These are phyloP conservation scores for Hypolimnas misippus DNA, from an alignment of 2,888 invertebrate genomes.

Conservation along the genomic window DNA sequence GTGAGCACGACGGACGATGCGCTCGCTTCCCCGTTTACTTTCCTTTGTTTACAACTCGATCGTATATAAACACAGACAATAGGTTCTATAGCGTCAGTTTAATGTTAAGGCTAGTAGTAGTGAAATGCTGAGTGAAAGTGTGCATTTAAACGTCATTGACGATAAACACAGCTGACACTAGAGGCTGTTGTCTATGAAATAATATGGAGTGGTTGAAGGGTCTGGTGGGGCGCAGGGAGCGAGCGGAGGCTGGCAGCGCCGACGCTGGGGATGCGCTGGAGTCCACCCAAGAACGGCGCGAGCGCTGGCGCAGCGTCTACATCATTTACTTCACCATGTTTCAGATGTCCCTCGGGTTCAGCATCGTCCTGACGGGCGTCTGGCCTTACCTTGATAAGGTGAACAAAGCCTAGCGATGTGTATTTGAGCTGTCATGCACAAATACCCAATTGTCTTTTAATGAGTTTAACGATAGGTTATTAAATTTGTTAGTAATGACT, in stretches of 20 bases:
- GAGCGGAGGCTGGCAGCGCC: conserved; percentile 13
- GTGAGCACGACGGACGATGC: conserved; percentile 32
- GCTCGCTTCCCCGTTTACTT: conserved; percentile 32
- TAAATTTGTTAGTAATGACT: not conserved
- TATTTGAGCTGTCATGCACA: not conserved
- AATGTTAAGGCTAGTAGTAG: conserved; percentile 4
- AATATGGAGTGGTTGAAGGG: conserved; percentile 66
- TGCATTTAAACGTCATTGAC: not conserved
- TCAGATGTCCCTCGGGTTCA: conserved; percentile 94
- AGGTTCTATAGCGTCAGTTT: conserved; percentile 5
- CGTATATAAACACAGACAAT: not conserved
- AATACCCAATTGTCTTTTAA: not conserved
- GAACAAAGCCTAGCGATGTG: not conserved
- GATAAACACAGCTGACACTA: conserved; percentile 26
- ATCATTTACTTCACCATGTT: conserved; percentile 95
- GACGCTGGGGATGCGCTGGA: conserved; percentile 79
- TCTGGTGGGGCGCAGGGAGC: conserved; percentile 47
- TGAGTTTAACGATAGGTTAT: not conserved
- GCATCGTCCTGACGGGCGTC: conserved; percentile 93
- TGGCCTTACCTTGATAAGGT: conserved; percentile 96
- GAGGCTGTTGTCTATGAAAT: conserved; percentile 18
- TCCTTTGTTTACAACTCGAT: conserved; percentile 50
- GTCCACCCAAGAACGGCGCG: conserved; percentile 85
- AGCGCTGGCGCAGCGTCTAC: conserved; percentile 91
- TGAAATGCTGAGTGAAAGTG: conserved; percentile 19